Base-by-base conservation (phyloP, 1,140 invertebrate genomes). In the Leptopilina clavipes region DNA sequence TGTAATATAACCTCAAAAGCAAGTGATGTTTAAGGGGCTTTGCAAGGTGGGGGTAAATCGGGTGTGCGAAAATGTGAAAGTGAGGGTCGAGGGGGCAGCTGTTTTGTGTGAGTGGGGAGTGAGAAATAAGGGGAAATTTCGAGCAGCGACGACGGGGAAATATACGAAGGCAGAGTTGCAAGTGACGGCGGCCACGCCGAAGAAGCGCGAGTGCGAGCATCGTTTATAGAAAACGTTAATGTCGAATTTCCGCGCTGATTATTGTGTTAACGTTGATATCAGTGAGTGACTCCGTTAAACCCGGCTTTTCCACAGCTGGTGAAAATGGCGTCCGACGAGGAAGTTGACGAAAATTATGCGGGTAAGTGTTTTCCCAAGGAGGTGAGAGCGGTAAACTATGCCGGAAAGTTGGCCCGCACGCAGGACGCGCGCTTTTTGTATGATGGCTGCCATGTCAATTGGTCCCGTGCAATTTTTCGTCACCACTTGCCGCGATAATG, bases 341-440 rank as follows among this genome's bases (percentile, higher is more conserved):
- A 95, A 91, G 92, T 95, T 84, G 94, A 95, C 84, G 94, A 94
- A 85, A 94, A 92, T 88, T 95, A 93, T 87, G 94, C 93, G 92
- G 94, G 94, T 95, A 92, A 94, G 93, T 89, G 86, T 59, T 19
- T 77, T 17, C 7, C 37, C 5, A 8, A 40, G 5, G 9, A 40
- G 9, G 7, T 40, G 37, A 18, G 59, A 65, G 59, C 59, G 59
- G 22, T 70, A 75, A 79, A 65, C 70, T 75, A n/a, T 22, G 25
- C 37, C 18, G 75, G 77, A 80, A 78, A 78, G 72, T 75, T 78
- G 59, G 77, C 74, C 76, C 44, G 73, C 73, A 83, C 81, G 82
- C 79, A 89, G 83, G 85, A 89, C 87, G 88, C 88, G 87, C 86
- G 87, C 88, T 88, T 89, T 89, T 89, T 83, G 78, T 84, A 81